Percentiles rank a stretch among this genome's conserved stretches.
Evolutionary conservation across 1,140 invertebrate genomes (phyloP).

Genomic region (Drosophila erecta): DNA sequence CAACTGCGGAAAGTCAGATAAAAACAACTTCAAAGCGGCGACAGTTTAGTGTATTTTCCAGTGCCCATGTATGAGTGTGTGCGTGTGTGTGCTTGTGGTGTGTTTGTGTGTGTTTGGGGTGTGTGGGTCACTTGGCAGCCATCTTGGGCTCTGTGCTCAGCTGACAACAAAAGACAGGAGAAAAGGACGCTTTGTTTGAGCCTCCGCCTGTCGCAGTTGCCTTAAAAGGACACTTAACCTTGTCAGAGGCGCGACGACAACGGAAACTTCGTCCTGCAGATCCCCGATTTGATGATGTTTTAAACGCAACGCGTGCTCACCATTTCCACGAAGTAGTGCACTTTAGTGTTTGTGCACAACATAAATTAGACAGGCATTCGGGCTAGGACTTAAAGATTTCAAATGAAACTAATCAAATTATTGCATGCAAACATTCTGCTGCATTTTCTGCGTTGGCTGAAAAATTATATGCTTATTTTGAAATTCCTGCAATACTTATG

Average conservation of each 20-base stretch:
- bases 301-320: conserved; percentile 9
- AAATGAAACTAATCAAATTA: too few relatives aligned
- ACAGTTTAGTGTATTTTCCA: conserved; percentile 38
- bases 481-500: neutral
- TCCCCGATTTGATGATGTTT: conserved; percentile 35
- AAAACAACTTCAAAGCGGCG: conserved; percentile 43
- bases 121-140: conserved; percentile 28
- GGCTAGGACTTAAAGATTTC: too few relatives aligned
- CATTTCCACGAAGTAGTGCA: neutral
- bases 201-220: conserved; percentile 28
- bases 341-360: neutral
- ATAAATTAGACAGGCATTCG: neutral
- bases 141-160: conserved; percentile 47
- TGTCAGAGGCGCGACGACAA: conserved; percentile 38
- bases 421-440: too few relatives aligned
- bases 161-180: conserved; percentile 53
- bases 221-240: conserved; percentile 59
- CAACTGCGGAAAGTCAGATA: neutral
- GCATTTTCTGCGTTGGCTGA: too few relatives aligned
- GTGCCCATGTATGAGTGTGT: neutral
- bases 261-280: conserved; percentile 23
- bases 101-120: neutral
- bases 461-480: neutral
- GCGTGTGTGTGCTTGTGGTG: conserved; percentile 1
- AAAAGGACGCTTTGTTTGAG: conserved; percentile 24